Evolutionary conservation across 2,797 vertebrate genomes (phyloP).

Genomic region (Bradypodion pumilum): DNA sequence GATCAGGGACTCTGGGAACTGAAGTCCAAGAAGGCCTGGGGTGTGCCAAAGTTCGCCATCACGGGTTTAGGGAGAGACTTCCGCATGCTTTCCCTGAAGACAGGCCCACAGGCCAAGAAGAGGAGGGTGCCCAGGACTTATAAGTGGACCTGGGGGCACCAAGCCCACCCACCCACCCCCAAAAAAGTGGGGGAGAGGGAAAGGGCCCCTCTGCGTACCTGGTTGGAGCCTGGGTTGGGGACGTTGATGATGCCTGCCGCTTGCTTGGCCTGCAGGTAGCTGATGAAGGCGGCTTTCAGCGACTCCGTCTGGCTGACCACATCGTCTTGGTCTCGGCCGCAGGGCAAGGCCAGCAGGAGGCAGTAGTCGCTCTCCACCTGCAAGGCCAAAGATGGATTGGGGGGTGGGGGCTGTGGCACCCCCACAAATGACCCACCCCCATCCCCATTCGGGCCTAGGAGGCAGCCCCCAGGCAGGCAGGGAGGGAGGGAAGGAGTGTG

Average conservation of each 20-base stretch:
- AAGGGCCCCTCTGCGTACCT: conserved; percentile 74
- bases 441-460: background rate
- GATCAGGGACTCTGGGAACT: too few relatives aligned
- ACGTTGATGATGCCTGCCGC: conserved; percentile 99
- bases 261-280: conserved; percentile 98
- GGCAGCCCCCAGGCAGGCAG: too few relatives aligned
- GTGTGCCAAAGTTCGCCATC: too few relatives aligned
- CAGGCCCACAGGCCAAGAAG: background rate
- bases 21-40: too few relatives aligned
- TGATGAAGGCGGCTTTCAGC: conserved; percentile 97
- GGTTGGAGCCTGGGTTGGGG: conserved; percentile 97
- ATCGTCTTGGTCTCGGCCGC: conserved; percentile 96
- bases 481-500: too few relatives aligned
- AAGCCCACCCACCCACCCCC: too few relatives aligned
- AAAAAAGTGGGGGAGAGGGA: too few relatives aligned
- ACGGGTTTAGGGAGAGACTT: too few relatives aligned
- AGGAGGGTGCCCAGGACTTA: too few relatives aligned
- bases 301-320: conserved; percentile 96
- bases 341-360: conserved; percentile 94
- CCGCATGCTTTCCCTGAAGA: background rate
- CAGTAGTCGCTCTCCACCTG: conserved; percentile 99
- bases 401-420: background rate
- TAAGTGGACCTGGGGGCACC: too few relatives aligned
- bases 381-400: background rate
- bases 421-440: background rate